Conservation (phyloP, 1,140 invertebrate species). For the Trigoniulus corallinus region DNA sequence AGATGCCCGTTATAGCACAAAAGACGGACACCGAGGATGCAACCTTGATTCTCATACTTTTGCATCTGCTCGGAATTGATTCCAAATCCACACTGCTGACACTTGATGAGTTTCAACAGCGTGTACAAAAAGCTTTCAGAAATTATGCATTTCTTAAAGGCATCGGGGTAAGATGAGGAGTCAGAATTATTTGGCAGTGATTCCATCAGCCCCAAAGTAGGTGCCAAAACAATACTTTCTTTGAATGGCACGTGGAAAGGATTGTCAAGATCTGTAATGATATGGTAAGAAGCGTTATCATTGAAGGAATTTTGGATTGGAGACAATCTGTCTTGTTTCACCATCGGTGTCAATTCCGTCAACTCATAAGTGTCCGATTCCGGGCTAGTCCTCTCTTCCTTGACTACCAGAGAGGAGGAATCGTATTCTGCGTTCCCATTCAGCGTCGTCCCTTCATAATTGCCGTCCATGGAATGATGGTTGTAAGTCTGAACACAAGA, state of each 20-base stretch:
- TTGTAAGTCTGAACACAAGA: no score
- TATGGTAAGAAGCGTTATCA: background rate
- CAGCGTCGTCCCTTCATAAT: no score
- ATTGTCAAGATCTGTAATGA: background rate
- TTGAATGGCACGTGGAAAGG: background rate
- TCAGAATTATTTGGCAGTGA: background rate
- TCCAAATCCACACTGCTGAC: background rate
- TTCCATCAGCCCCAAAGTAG: background rate
- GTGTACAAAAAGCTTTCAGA: background rate
- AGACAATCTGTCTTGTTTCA: background rate
- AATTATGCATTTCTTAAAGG: background rate
- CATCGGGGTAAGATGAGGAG: background rate
- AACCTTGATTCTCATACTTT: background rate
- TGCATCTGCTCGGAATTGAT: background rate
- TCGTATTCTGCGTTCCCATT: no score
- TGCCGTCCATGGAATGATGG: no score
- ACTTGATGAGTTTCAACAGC: background rate
- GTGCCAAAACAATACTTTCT: background rate
- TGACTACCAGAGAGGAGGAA: no score
- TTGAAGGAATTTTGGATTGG: background rate
- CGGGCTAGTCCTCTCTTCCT: no score
- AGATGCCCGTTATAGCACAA: background rate
- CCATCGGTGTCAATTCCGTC: background rate
- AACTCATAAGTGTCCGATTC: background rate
- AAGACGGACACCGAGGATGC: background rate